These are phyloP conservation scores for Sipha flava DNA, from an alignment of 1,140 invertebrate genomes.

Conservation along the genomic window DNA sequence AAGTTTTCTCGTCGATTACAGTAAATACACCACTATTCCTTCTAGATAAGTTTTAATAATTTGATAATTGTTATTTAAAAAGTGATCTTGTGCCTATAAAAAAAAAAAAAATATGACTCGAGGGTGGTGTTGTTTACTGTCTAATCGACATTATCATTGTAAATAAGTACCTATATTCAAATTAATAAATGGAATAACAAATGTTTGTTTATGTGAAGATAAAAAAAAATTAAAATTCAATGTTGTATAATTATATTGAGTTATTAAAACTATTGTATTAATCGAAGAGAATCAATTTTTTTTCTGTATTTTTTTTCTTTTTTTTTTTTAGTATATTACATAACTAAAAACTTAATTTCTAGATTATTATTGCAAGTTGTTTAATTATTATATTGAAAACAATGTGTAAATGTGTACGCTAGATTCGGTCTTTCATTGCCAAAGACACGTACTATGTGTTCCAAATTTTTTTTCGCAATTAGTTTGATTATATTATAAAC, in stretches of 20 bases:
- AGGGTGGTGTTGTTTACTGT: neutral
- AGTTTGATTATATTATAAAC: neutral
- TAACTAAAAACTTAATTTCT: neutral
- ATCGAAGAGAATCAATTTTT: neutral
- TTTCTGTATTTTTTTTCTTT: no score
- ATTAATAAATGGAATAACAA: neutral
- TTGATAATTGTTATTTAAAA: no score
- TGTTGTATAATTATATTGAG: neutral
- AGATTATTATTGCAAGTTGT: neutral
- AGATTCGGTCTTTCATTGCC: neutral
- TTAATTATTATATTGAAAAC: neutral
- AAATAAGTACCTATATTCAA: no score
- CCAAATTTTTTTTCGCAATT: neutral
- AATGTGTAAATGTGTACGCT: neutral
- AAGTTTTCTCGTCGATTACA: no score
- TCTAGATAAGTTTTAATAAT: no score
- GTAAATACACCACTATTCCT: no score
- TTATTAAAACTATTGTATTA: neutral
- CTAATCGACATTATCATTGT: no score
- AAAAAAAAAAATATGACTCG: no score
- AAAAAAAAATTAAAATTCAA: neutral
- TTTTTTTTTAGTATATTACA: neutral
- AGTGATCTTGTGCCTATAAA: no score
- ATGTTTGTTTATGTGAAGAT: neutral
- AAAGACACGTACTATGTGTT: neutral